Evolutionary conservation across 2,797 vertebrate genomes (phyloP).

Genomic region (Gallirallus australis): DNA sequence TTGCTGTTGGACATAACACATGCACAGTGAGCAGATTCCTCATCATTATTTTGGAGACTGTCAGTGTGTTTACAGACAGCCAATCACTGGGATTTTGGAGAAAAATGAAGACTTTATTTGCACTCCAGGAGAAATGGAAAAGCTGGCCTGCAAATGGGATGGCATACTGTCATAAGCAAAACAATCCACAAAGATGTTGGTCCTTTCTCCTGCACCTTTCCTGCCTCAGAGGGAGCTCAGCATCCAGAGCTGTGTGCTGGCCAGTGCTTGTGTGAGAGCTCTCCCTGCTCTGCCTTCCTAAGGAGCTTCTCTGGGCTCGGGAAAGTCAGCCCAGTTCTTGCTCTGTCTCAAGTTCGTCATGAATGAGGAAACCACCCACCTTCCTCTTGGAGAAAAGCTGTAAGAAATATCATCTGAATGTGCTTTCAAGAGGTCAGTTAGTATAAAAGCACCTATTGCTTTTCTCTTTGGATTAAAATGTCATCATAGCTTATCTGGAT

Average conservation of each 20-base stretch:
- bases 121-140: neutral
- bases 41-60: neutral
- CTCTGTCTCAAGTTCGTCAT: neutral
- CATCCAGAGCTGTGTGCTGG: neutral
- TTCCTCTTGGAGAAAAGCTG: neutral
- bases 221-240: neutral
- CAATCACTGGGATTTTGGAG: neutral
- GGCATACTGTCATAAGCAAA: neutral
- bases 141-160: neutral
- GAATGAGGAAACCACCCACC: neutral
- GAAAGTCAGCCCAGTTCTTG: neutral
- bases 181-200: neutral
- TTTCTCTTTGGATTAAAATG: constrained; percentile 10
- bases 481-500: neutral
- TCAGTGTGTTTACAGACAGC: neutral
- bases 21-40: fast-evolving
- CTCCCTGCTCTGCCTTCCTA: neutral
- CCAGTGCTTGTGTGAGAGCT: neutral
- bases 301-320: neutral
- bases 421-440: neutral
- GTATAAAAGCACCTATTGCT: neutral
- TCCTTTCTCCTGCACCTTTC: neutral
- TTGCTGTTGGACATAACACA: neutral
- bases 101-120: neutral
- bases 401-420: neutral